Conservation (phyloP, 2,797 vertebrate genomes). For the Dicrostonyx torquatus region DNA sequence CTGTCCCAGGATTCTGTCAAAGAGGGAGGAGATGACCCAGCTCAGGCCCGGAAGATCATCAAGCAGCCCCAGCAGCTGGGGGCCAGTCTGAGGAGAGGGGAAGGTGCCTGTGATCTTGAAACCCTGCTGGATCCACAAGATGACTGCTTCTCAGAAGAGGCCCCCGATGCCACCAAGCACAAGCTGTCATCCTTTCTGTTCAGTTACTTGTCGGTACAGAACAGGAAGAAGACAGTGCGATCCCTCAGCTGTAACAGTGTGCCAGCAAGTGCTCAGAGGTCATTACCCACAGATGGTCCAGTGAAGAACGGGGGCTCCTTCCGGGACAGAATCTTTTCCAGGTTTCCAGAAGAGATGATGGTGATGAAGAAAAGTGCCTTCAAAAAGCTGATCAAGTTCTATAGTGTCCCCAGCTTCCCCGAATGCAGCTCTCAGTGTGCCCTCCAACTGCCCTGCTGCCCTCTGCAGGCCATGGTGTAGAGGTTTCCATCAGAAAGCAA, state of each 20-base stretch:
- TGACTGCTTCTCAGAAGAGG: slow-evolving; percentile 84
- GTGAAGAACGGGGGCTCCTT: slow-evolving; percentile 73
- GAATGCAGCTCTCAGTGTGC: slow-evolving; percentile 91
- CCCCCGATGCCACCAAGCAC: slow-evolving; percentile 74
- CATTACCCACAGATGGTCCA: slow-evolving; percentile 69
- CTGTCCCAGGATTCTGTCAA: slow-evolving; percentile 51
- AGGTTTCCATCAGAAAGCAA: too few relatives aligned
- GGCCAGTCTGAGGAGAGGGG: slow-evolving; percentile 25
- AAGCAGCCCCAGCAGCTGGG: slow-evolving; percentile 80
- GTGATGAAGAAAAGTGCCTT: slow-evolving; percentile 89
- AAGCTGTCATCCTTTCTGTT: slow-evolving; percentile 85
- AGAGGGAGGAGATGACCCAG: slow-evolving; percentile 67
- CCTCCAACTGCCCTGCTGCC: slow-evolving; percentile 92
- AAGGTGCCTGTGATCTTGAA: slow-evolving; percentile 72
- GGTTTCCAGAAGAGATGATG: slow-evolving; percentile 89
- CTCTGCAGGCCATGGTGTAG: slow-evolving; percentile 89
- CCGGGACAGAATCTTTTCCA: slow-evolving; percentile 82
- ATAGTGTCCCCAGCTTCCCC: slow-evolving; percentile 94
- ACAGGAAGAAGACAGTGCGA: slow-evolving; percentile 88
- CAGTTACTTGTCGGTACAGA: slow-evolving; percentile 85
- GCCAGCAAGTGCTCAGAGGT: slow-evolving; percentile 84
- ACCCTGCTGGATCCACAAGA: slow-evolving; percentile 75
- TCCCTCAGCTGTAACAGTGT: slow-evolving; percentile 94
- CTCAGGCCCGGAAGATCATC: slow-evolving; percentile 75
- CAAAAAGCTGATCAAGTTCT: slow-evolving; percentile 94